These are phyloP conservation scores for Cydia pomonella DNA, from an alignment of 1,140 invertebrate genomes.

Conservation along the genomic window DNA sequence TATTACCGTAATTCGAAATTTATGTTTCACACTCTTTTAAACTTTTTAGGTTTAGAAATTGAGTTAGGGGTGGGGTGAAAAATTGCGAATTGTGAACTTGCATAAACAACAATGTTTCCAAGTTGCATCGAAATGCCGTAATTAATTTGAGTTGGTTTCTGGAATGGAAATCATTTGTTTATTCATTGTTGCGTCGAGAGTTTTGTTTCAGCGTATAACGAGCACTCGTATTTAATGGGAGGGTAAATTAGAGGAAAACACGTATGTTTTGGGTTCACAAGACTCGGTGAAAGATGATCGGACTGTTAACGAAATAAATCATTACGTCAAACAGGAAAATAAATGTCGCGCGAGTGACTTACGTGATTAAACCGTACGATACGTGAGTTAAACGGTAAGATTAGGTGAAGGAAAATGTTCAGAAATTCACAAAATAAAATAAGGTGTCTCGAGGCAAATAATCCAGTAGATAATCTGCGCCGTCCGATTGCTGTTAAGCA, in stretches of 20 bases:
- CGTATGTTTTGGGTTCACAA: not conserved
- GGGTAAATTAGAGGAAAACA: not conserved
- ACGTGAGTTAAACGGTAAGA: too few species aligned
- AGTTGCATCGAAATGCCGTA: not conserved
- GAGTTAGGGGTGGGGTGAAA: conserved; percentile 7
- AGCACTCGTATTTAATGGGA: not conserved
- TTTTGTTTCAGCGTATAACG: not conserved
- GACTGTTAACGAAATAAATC: not conserved
- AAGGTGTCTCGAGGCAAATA: too few species aligned
- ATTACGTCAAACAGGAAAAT: not conserved
- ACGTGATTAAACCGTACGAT: too few species aligned
- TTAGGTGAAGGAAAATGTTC: too few species aligned
- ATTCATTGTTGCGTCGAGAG: not conserved
- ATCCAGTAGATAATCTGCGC: too few species aligned
- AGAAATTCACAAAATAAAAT: too few species aligned
- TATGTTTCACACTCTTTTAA: conserved; percentile 50
- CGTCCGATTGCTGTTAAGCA: too few species aligned
- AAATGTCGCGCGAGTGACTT: not conserved
- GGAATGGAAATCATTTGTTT: conserved; percentile 4
- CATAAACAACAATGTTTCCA: not conserved
- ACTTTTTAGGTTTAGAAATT: conserved; percentile 24
- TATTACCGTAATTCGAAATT: conserved; percentile 61
- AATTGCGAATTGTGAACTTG: not conserved
- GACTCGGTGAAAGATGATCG: not conserved
- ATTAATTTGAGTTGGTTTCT: not conserved